Percentiles rank a stretch among this genome's conserved stretches.
Evolutionary conservation across 2,888 invertebrate genomes (phyloP).

Genomic region (Idaea biselata): DNA sequence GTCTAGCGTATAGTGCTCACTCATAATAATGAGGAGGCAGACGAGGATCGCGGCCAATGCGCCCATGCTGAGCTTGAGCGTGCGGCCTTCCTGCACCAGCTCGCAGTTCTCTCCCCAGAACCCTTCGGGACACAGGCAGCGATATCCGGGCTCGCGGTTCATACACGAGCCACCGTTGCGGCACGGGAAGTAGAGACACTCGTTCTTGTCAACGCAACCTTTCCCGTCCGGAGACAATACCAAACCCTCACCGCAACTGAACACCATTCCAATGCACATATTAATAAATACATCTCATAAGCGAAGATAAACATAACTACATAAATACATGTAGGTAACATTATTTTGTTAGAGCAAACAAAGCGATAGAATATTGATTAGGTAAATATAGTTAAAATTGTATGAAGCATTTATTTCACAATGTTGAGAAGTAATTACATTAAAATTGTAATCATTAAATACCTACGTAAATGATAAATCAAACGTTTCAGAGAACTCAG

Average conservation of each 20-base stretch:
- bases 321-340: conserved; percentile 5
- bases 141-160: conserved; percentile 93
- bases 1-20: conserved; percentile 84
- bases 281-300: conserved; percentile 32
- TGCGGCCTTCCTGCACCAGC: conserved; percentile 95
- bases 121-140: conserved; percentile 94
- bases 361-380: conserved; percentile 4
- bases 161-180: conserved; percentile 95
- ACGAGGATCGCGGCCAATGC: conserved; percentile 98
- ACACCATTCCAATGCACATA: conserved; percentile 60
- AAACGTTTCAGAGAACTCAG: conserved; percentile 50
- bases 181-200: conserved; percentile 96
- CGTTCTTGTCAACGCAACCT: conserved; percentile 97
- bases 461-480: conserved; percentile 24
- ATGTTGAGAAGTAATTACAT: conserved; percentile 13
- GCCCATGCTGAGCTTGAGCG: conserved; percentile 96
- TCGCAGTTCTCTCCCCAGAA: conserved; percentile 98
- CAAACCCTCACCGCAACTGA: conserved; percentile 96
- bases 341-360: conserved; percentile 9
- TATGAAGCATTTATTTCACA: conserved; percentile 10
- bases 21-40: conserved; percentile 97
- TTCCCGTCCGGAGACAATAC: conserved; percentile 94
- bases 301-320: conserved; percentile 12
- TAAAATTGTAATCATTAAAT: conserved; percentile 19
- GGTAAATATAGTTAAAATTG: conserved; percentile 10